These are phyloP conservation scores for Drepana falcataria DNA, from an alignment of 2,888 invertebrate species.

Conservation along the genomic window DNA sequence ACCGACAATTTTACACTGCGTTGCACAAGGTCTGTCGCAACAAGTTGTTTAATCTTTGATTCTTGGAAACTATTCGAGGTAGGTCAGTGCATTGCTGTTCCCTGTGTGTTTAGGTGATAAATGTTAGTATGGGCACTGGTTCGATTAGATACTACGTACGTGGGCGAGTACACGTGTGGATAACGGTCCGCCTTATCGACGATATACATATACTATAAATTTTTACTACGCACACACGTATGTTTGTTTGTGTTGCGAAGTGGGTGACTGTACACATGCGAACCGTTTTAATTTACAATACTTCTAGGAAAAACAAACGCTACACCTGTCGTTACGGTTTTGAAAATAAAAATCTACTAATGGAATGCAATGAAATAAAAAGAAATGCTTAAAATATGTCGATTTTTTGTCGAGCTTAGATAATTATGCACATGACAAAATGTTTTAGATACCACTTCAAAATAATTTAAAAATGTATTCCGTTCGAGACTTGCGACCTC, in stretches of 20 bases:
- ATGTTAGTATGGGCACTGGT: slow-evolving; percentile 16
- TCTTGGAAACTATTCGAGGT: slow-evolving; percentile 12
- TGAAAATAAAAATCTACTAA: too few species aligned
- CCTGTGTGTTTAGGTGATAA: slow-evolving; percentile 19
- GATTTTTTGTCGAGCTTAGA: not conserved
- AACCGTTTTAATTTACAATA: not conserved
- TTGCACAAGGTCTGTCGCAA: not conserved
- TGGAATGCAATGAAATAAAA: too few species aligned
- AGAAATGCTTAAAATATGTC: too few species aligned
- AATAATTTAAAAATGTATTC: not conserved
- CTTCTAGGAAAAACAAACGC: slow-evolving; percentile 1
- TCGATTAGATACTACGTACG: slow-evolving; percentile 36
- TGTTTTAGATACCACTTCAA: not conserved
- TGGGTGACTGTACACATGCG: not conserved
- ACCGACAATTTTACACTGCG: not conserved
- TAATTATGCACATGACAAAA: too few species aligned
- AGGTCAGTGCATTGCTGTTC: slow-evolving; percentile 13
- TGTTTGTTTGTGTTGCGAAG: slow-evolving; percentile 28
- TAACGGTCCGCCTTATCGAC: slow-evolving; percentile 55
- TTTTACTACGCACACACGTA: slow-evolving; percentile 19
- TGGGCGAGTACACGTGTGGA: slow-evolving; percentile 59
- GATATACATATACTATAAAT: slow-evolving; percentile 24
- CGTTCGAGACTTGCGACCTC: not conserved
- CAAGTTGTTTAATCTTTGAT: not conserved
- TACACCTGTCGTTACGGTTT: not conserved